Conservation (phyloP, 2,113 vertebrate genomes). For the Oreochromis spilurus region DNA sequence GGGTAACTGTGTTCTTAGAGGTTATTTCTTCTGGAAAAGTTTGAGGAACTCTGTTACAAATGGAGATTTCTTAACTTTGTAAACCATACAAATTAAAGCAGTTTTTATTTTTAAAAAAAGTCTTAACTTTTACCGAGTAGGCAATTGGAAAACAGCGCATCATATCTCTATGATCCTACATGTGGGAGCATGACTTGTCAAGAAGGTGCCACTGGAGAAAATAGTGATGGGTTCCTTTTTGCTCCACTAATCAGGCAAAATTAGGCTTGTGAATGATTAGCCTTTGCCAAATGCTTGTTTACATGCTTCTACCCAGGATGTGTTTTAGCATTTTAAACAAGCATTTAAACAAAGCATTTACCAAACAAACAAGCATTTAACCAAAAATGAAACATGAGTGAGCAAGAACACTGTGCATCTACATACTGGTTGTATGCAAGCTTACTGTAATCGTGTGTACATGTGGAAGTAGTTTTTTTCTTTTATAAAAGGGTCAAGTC, state of each 20-base stretch:
- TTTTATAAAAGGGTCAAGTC: neutral
- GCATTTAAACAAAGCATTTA: no score
- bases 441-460: neutral
- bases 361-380: no score
- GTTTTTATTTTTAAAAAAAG: rapidly evolving
- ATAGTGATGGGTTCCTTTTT: neutral
- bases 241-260: neutral
- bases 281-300: no score
- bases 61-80: neutral
- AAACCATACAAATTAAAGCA: neutral
- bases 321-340: neutral
- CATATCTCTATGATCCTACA: neutral
- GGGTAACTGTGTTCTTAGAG: neutral
- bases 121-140: neutral
- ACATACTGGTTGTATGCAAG: neutral
- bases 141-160: neutral
- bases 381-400: neutral
- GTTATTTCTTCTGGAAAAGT: neutral
- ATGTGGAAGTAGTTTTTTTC: neutral
- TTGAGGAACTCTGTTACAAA: neutral
- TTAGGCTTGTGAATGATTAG: neutral
- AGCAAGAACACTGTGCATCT: neutral
- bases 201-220: neutral
- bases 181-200: neutral
- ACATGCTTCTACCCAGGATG: neutral